These are phyloP conservation scores for Cossypha dichroa DNA, from an alignment of 2,797 vertebrate species.

Conservation along the genomic window DNA sequence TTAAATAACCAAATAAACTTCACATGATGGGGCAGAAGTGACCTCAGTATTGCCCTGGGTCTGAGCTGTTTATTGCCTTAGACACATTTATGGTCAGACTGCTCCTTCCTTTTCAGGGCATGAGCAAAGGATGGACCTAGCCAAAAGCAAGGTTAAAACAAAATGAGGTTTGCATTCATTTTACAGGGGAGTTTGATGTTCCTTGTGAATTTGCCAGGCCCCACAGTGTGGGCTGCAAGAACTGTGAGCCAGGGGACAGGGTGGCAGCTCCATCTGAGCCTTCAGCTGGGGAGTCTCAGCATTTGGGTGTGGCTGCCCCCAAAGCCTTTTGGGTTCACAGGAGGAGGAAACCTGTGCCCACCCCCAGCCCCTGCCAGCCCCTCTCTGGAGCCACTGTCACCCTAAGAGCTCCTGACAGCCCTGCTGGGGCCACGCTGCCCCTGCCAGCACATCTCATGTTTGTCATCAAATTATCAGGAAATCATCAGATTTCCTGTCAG, in stretches of 20 bases:
- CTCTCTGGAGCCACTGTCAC: background rate
- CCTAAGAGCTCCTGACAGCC: conserved; percentile 11
- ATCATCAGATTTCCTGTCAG: background rate
- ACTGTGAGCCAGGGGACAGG: fast-evolving
- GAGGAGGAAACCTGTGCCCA: background rate
- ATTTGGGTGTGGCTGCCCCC: background rate
- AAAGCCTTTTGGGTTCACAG: background rate
- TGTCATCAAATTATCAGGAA: background rate
- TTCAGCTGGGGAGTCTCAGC: background rate
- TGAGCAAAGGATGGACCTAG: background rate
- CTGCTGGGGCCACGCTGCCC: background rate
- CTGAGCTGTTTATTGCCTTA: background rate
- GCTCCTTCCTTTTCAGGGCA: background rate
- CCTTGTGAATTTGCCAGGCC: background rate
- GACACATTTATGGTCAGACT: background rate
- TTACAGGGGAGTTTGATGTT: background rate
- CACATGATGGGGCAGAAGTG: background rate
- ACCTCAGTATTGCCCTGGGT: background rate
- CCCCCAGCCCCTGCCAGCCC: background rate
- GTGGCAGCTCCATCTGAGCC: background rate
- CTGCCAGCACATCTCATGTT: background rate
- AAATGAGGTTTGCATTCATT: background rate
- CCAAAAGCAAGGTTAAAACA: background rate
- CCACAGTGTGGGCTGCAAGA: fast-evolving
- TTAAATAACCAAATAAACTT: background rate